phyloP scores from a whole-genome alignment of 92 coral and sea anemone genomes.

The Virgularia gustaviana region DNA sequence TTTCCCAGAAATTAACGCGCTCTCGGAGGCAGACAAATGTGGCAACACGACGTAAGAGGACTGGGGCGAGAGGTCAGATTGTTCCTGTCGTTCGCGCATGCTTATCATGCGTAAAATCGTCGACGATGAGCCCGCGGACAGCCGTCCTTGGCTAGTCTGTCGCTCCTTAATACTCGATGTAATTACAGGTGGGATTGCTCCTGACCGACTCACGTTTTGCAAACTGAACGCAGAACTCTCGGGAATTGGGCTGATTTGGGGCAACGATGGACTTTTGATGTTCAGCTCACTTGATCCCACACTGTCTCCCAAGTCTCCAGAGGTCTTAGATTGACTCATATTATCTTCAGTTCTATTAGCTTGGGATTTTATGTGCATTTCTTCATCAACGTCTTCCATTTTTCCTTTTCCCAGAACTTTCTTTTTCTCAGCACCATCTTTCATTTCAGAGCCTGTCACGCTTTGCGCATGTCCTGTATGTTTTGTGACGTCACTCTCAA shows the following conservation, averaged over 20 bases:
- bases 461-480: neutral
- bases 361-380: too few relatives aligned
- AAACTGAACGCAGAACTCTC: conserved; percentile 10
- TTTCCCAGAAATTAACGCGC: conserved; percentile 5
- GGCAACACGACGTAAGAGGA: conserved; percentile 89
- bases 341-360: too few relatives aligned
- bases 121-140: conserved; percentile 19
- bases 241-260: conserved; percentile 29
- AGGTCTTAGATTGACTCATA: too few relatives aligned
- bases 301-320: conserved; percentile 8
- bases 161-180: too few relatives aligned
- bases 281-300: neutral
- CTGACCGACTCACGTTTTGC: neutral
- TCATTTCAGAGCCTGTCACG: neutral
- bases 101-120: conserved; percentile 21
- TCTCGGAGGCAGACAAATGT: conserved; percentile 61
- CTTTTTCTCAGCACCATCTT: neutral
- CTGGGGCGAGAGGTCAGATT: conserved; percentile 65
- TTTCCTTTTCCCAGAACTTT: neutral
- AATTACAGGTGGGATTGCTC: conserved; percentile 8
- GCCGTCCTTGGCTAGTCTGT: neutral
- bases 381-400: neutral
- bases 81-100: conserved; percentile 31
- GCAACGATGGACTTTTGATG: conserved; percentile 12
- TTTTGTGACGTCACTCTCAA: too few relatives aligned